Conservation (phyloP, 1,140 invertebrate genomes). For the Ylistrum balloti region DNA sequence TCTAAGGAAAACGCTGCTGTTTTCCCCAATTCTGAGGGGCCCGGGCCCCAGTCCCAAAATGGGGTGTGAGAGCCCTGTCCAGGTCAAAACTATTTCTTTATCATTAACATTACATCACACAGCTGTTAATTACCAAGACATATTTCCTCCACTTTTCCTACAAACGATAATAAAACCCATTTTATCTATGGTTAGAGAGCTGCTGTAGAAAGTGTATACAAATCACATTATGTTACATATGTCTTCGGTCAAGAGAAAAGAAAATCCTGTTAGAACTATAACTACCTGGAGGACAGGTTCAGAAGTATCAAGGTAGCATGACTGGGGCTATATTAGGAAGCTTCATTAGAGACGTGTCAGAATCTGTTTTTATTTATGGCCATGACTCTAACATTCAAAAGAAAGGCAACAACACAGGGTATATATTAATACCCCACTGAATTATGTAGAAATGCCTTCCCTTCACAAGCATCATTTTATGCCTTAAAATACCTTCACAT, state of each 20-base stretch:
- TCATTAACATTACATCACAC: too few relatives aligned
- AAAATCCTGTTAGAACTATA: not conserved
- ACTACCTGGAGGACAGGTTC: not conserved
- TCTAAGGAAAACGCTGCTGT: too few relatives aligned
- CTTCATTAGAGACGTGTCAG: not conserved
- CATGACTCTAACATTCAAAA: not conserved
- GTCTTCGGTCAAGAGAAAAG: not conserved
- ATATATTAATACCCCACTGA: not conserved
- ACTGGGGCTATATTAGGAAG: not conserved
- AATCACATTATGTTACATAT: not conserved
- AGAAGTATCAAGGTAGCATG: not conserved
- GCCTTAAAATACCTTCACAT: not conserved
- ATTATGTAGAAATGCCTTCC: not conserved
- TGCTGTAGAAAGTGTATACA: not conserved
- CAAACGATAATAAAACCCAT: not conserved
- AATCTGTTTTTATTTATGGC: not conserved
- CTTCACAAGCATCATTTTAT: not conserved
- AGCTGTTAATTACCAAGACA: too few relatives aligned
- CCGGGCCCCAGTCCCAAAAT: too few relatives aligned
- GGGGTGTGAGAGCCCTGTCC: too few relatives aligned
- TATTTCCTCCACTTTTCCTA: too few relatives aligned
- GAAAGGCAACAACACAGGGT: not conserved
- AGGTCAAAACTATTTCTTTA: too few relatives aligned
- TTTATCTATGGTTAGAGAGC: not conserved
- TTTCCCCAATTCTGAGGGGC: too few relatives aligned